Percentiles rank a stretch among this genome's conserved stretches.
Conservation (phyloP, 1,140 invertebrate genomes). For the Drosophila arawakana region DNA sequence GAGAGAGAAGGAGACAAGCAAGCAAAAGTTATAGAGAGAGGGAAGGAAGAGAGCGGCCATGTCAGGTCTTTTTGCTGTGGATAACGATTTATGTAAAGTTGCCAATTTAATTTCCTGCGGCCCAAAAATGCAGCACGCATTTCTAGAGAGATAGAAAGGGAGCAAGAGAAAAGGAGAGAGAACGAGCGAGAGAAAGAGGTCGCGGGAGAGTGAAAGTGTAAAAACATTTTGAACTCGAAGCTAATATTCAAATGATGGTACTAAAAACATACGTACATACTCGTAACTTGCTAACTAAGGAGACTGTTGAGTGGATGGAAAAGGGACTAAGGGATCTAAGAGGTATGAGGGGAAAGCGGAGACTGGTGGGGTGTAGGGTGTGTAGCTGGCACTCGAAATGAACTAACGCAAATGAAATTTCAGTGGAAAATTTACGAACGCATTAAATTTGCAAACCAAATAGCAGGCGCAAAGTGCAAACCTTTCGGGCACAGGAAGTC, state of each 20-base stretch:
- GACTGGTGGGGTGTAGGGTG: too few species aligned
- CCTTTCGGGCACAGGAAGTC: conserved; percentile 68
- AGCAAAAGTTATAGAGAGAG: not conserved
- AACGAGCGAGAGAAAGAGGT: too few species aligned
- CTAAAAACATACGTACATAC: conserved; percentile 43
- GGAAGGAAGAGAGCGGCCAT: not conserved
- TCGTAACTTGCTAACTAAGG: conserved; percentile 7
- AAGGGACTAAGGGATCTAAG: not conserved
- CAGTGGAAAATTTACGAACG: conserved; percentile 59
- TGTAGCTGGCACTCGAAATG: conserved; percentile 36
- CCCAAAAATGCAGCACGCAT: conserved; percentile 45
- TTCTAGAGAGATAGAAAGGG: conserved; percentile 2
- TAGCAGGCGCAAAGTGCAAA: conserved; percentile 64
- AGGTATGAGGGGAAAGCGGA: not conserved
- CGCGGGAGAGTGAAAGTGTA: not conserved
- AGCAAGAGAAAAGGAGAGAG: too few species aligned
- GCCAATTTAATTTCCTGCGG: conserved; percentile 65
- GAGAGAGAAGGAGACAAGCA: not conserved
- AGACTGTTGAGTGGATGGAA: not conserved
- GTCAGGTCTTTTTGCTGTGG: not conserved
- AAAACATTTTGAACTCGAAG: conserved; percentile 3
- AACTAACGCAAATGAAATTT: conserved; percentile 69
- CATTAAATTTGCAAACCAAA: conserved; percentile 77
- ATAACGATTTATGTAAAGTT: conserved; percentile 57
- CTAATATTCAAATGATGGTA: conserved; percentile 55